phyloP scores from a whole-genome alignment of 2,113 vertebrate genomes.

The Amia ocellicauda region DNA sequence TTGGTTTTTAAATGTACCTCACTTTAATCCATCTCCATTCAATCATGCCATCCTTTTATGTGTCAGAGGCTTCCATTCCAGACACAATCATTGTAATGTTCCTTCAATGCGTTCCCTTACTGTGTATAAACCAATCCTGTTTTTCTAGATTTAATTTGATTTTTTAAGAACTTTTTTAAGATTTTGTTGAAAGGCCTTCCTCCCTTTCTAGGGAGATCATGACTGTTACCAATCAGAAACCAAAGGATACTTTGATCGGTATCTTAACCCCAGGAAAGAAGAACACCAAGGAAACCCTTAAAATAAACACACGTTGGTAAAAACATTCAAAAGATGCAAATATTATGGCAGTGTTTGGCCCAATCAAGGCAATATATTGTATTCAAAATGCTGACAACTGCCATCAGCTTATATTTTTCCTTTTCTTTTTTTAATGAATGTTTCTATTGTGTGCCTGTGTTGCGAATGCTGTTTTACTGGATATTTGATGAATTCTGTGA shows the following conservation, averaged over 20 bases:
- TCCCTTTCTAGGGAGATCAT: conserved; percentile 5
- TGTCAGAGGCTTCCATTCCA: neutral
- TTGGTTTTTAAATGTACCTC: neutral
- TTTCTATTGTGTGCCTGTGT: conserved; percentile 61
- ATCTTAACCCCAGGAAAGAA: conserved; percentile 41
- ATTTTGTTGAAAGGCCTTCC: neutral
- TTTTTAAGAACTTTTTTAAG: neutral
- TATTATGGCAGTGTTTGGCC: conserved; percentile 14
- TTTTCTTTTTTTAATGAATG: conserved; percentile 55
- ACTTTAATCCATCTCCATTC: too few relatives aligned
- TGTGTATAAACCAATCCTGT: conserved; percentile 1
- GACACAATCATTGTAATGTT: neutral
- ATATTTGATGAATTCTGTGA: conserved; percentile 42
- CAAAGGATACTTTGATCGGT: conserved; percentile 53
- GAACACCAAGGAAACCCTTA: conserved; percentile 57
- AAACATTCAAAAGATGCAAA: conserved; percentile 17
- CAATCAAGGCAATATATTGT: conserved; percentile 45
- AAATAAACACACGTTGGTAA: conserved; percentile 35
- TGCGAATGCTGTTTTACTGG: conserved; percentile 53
- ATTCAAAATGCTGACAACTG: conserved; percentile 21
- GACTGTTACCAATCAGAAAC: conserved; percentile 52
- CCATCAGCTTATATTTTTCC: conserved; percentile 2
- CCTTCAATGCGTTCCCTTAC: neutral
- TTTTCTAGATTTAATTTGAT: neutral
- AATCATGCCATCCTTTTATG: too few relatives aligned